Evolutionary conservation across 2,888 invertebrate species (phyloP).

Genomic region (Watsonalla cultraria): DNA sequence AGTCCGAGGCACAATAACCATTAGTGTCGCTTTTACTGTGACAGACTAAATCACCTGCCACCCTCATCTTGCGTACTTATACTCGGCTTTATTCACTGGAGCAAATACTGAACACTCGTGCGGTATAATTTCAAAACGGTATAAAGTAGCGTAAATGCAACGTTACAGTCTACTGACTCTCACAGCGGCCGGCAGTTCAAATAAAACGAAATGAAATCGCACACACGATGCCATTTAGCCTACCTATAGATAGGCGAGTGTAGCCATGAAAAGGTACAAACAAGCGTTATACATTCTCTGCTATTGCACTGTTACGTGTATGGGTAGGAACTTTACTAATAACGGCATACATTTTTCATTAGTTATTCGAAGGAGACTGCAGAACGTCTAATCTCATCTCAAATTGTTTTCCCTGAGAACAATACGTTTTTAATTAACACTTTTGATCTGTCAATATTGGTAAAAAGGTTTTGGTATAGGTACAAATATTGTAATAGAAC

Average conservation of each 20-base stretch:
- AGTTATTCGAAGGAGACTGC: conserved; percentile 1
- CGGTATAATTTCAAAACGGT: conserved; percentile 29
- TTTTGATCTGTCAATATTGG: neutral
- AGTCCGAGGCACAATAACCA: conserved; percentile 36
- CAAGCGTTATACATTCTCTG: conserved; percentile 12
- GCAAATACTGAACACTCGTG: conserved; percentile 16
- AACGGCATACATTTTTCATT: conserved; percentile 36
- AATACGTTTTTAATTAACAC: neutral
- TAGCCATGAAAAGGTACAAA: conserved; percentile 31
- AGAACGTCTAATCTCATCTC: neutral
- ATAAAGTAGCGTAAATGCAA: conserved; percentile 18
- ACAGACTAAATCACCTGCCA: conserved; percentile 37
- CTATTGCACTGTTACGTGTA: conserved; percentile 36
- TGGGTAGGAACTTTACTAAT: conserved; percentile 42
- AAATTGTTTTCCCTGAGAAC: neutral
- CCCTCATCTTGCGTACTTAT: conserved; percentile 25
- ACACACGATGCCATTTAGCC: conserved; percentile 24
- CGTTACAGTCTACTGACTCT: conserved; percentile 35
- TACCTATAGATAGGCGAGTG: conserved; percentile 20
- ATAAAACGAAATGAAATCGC: conserved; percentile 56
- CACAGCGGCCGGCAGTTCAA: conserved; percentile 37
- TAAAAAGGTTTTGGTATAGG: too few species aligned
- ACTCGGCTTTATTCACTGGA: conserved; percentile 21
- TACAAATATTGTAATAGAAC: too few species aligned
- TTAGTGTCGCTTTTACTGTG: conserved; percentile 38